Evolutionary conservation across 2,888 invertebrate species (phyloP), one percentile per base, ranked within the genome.

Genomic region (Oegoconia quadripuncta): DNA sequence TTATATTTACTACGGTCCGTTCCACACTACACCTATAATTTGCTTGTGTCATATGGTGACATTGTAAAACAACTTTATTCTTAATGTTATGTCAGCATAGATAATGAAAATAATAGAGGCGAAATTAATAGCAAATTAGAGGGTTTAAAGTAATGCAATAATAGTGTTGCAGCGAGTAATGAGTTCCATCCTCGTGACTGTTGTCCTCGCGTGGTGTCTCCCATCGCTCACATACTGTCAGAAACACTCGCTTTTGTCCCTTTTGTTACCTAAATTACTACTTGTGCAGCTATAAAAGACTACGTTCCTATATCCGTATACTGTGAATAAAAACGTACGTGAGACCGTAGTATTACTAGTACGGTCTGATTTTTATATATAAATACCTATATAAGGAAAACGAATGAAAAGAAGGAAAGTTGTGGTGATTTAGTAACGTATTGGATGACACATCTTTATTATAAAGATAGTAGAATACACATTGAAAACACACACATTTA

Each of bases 81-180:
- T 74, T 73, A 73, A 65, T 61, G 54, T 68, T 60, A 70, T 74
- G 79, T 77, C 74, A 80, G 71, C 72, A 57, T 63, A 80, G 66
- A 76, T 86, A 83, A 86, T 86, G 80, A 77, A 76, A 79, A 86
- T 86, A 86, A 86, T 86, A 55, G 79, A 65, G 55, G 76, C 65
- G 59, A 81, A 83, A 86, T 74, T 87, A 84, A 83, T 81, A 78
- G 69, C 64, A 78, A 81, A 86, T 86, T 82, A 86, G 79, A 69
- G 65, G 80, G 76, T 75, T 72, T 74, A 73, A 73, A 75, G 74
- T 81, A 83, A 83, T 80, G 74, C 73, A 74, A 75, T 83, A 76
- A 81, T 77, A 61, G 65, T 60, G 53, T 55, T 69, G 73, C 70
- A 62, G 55, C 42, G 47, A 36, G 59, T 72, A 75, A 77, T 79